These are phyloP conservation scores for Agrochola lychnidis DNA, from an alignment of 2,888 invertebrate species.

Conservation along the genomic window DNA sequence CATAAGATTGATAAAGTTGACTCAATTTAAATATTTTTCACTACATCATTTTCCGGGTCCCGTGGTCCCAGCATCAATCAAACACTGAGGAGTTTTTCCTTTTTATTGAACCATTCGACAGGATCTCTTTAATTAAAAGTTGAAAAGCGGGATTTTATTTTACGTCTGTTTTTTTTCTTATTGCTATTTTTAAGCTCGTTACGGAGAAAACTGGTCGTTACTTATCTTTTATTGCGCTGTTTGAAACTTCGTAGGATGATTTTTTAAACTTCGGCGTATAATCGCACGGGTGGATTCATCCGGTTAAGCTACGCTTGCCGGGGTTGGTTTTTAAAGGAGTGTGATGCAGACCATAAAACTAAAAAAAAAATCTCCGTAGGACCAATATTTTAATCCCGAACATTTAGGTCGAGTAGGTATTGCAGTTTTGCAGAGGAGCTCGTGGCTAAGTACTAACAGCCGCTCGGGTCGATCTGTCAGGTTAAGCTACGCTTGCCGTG, in stretches of 20 bases:
- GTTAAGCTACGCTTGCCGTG: too few relatives aligned
- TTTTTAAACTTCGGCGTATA: neutral
- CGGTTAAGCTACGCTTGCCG: too few relatives aligned
- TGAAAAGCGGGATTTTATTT: constrained; percentile 6
- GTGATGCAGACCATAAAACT: too few relatives aligned
- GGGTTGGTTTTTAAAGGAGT: too few relatives aligned
- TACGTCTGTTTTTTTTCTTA: constrained; percentile 20
- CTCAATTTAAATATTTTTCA: constrained; percentile 13
- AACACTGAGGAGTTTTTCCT: constrained; percentile 1
- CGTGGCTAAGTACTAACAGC: too few relatives aligned
- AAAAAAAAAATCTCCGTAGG: too few relatives aligned
- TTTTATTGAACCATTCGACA: constrained; percentile 2
- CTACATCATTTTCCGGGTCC: neutral
- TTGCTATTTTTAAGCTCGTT: constrained; percentile 28
- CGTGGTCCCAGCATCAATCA: constrained; percentile 29
- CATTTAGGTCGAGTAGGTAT: too few relatives aligned
- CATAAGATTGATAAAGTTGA: constrained; percentile 16
- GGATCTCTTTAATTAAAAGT: constrained; percentile 32
- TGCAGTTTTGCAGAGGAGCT: too few relatives aligned
- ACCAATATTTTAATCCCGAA: too few relatives aligned
- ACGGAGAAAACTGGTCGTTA: constrained; percentile 1
- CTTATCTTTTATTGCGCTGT: neutral
- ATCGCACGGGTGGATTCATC: too few relatives aligned
- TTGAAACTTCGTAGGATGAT: neutral
- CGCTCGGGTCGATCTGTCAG: too few relatives aligned